Evolutionary conservation across 2,888 invertebrate genomes (phyloP).

Genomic region (Orthosia incerta): DNA sequence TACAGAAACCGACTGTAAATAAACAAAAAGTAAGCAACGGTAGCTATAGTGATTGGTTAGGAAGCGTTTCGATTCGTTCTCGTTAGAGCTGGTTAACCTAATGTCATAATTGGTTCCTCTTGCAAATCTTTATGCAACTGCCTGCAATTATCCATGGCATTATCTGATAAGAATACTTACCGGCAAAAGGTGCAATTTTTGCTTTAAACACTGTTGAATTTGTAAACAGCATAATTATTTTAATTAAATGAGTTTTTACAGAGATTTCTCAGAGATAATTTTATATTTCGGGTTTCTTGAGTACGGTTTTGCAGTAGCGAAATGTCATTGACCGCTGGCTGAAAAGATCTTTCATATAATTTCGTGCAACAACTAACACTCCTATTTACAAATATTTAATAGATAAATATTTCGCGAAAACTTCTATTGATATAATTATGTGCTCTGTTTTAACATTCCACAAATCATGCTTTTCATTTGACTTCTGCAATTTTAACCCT

Average conservation of each 20-base stretch:
- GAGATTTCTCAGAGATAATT: not conserved
- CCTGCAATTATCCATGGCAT: slow-evolving; percentile 34
- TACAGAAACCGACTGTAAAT: not conserved
- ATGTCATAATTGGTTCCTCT: slow-evolving; percentile 30
- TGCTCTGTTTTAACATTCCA: not conserved
- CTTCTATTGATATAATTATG: not conserved
- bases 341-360: not conserved
- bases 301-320: not conserved
- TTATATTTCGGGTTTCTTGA: not conserved
- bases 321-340: not conserved
- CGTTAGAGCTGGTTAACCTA: slow-evolving; percentile 28
- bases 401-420: not conserved
- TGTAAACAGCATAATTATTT: not conserved
- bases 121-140: slow-evolving; percentile 30
- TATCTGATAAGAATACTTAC: slow-evolving; percentile 47
- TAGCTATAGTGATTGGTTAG: slow-evolving; percentile 4
- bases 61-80: slow-evolving; percentile 13
- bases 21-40: not conserved
- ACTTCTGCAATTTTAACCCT: not conserved
- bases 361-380: too few species aligned
- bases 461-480: not conserved
- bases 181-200: slow-evolving; percentile 3
- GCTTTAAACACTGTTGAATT: not conserved
- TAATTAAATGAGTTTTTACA: not conserved
- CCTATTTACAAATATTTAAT: not conserved